Evolutionary conservation across 2,113 vertebrate species (phyloP), one percentile per base, ranked within the genome.

Genomic region (Tragelaphus buxtoni): DNA sequence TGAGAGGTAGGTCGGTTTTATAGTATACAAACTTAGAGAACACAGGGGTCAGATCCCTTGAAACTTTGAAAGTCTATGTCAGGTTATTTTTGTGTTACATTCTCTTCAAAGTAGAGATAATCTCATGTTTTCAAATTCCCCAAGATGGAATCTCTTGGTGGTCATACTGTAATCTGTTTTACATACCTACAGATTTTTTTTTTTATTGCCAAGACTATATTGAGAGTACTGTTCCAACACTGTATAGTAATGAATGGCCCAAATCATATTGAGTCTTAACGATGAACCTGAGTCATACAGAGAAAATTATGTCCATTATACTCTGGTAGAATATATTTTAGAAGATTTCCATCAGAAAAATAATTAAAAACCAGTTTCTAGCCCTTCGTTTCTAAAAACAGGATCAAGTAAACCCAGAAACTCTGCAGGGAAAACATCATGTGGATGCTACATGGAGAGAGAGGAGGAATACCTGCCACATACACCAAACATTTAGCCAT

Each of bases 281-380:
- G 45, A 94, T 90, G 69, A 92, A 72, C 58, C 61, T 65, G 77
- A 92, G 24, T 83, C 63, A 95, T 82, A 88, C 79, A 89, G 47
- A 91, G 11, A 95, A 83, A 95, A 93, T 96, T 94, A 86, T 87
- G n/a, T 95, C 91, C 30, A 55, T 83, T 96, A n/a, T 91, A 51
- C 56, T 65, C 53, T 88, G 45, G 45, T 32, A 39, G 86, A 49
- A 74, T 91, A 81, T 85, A 88, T 93, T 93, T 88, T 85, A 79
- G 77, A 97, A 65, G n/a, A 87, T 77, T 89, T 95, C 93, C 51
- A 69, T 93, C 81, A 88, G 79, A 95, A 98, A 96, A 91, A 81
- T n/a, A 82, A 92, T 47, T 90, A 47, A 93, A 86, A 95, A 69
- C 88, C 51, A 30, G 1, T 95, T 92, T 90, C 76, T 94, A 69